phyloP scores from a whole-genome alignment of 2,113 vertebrate species.

The Vicugna pacos region DNA sequence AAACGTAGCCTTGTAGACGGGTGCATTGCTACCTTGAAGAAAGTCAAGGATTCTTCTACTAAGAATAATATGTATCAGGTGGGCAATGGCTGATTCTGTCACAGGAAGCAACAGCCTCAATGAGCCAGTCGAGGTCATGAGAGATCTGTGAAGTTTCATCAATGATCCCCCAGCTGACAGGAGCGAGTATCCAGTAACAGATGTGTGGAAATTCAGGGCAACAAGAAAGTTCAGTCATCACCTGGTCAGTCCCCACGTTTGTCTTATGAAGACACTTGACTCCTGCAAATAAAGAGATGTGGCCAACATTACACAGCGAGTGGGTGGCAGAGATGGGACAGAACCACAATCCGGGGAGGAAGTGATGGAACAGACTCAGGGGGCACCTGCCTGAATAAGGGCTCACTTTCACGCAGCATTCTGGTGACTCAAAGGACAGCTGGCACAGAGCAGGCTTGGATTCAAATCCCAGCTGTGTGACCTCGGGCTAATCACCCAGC shows the following conservation, averaged over 20 bases:
- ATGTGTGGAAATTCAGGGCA: not conserved
- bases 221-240: not conserved
- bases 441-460: not conserved
- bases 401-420: not conserved
- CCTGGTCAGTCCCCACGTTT: not conserved
- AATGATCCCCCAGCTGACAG: not conserved
- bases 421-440: not conserved
- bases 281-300: not conserved
- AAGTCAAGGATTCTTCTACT: not conserved
- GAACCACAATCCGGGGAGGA: not conserved
- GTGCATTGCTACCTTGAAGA: not conserved
- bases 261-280: not conserved
- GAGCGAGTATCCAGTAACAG: not conserved
- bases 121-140: not conserved
- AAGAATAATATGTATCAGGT: not conserved
- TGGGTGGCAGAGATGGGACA: not conserved
- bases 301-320: too few species aligned
- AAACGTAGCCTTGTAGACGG: not conserved
- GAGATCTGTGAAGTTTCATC: not conserved
- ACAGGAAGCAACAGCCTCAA: not conserved
- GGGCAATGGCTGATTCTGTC: not conserved
- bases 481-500: not conserved
- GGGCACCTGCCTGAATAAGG: not conserved
- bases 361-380: not conserved
- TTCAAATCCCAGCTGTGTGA: not conserved